phyloP scores from a whole-genome alignment of 2,888 invertebrate genomes.

The Phanerotoma sp. region DNA sequence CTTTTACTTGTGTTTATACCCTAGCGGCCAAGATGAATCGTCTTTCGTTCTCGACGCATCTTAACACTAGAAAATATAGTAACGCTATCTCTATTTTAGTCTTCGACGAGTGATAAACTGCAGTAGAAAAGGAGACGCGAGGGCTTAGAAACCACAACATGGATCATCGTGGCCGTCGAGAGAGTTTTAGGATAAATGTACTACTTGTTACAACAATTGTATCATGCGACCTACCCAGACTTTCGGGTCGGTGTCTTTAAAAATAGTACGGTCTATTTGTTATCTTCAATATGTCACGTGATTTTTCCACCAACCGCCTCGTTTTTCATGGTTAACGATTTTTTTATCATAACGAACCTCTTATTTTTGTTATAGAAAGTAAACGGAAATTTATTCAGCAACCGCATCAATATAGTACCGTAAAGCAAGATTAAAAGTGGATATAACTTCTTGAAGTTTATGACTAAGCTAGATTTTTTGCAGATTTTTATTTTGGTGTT shows the following conservation, averaged over 20 bases:
- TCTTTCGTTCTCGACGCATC: constrained; percentile 6
- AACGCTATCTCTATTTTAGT: constrained; percentile 13
- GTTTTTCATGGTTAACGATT: too few species aligned
- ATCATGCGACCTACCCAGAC: constrained; percentile 1
- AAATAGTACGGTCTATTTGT: too few species aligned
- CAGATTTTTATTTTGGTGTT: too few species aligned
- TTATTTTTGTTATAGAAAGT: not conserved
- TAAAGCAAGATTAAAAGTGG: too few species aligned
- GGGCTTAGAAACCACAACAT: not conserved
- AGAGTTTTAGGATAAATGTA: constrained; percentile 3
- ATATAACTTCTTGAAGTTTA: too few species aligned
- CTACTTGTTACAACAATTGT: constrained; percentile 1
- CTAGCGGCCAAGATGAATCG: constrained; percentile 14
- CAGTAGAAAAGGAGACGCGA: not conserved
- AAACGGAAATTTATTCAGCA: too few species aligned
- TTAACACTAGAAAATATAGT: not conserved
- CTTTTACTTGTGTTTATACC: not conserved
- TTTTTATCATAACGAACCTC: too few species aligned
- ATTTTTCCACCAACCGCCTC: too few species aligned
- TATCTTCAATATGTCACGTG: too few species aligned
- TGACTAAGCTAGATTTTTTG: too few species aligned
- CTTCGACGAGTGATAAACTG: constrained; percentile 24
- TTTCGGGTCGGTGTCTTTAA: too few species aligned
- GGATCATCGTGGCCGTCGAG: constrained; percentile 7
- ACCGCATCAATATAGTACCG: too few species aligned